Conservation (phyloP, 2,113 vertebrate species). For the Notarius quadriscutis region DNA sequence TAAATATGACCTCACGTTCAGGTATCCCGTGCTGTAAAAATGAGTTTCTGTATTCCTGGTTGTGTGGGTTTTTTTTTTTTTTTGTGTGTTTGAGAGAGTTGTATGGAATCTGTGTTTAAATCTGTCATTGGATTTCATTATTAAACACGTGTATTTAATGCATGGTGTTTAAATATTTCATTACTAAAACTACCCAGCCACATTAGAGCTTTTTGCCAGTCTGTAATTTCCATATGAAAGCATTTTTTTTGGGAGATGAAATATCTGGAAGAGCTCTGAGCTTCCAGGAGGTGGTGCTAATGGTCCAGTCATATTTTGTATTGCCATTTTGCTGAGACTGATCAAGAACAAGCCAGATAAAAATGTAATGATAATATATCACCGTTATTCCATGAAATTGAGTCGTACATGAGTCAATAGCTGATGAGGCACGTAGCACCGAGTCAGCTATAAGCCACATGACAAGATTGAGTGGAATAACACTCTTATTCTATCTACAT, state of each 20-base stretch:
- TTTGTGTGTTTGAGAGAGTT: slow-evolving; percentile 44
- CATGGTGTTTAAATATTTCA: neutral
- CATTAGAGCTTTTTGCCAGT: neutral
- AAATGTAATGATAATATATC: too few relatives aligned
- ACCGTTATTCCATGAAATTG: too few relatives aligned
- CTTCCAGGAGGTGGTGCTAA: slow-evolving; percentile 36
- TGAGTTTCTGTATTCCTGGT: slow-evolving; percentile 12
- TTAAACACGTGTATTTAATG: neutral
- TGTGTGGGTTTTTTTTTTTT: slow-evolving; percentile 36
- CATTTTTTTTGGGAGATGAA: neutral
- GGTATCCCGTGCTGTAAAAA: slow-evolving; percentile 37
- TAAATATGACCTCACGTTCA: slow-evolving; percentile 22
- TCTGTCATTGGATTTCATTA: neutral
- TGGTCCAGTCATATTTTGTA: neutral
- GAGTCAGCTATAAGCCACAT: too few relatives aligned
- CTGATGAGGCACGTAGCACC: too few relatives aligned
- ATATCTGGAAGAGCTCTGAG: neutral
- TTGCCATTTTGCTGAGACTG: neutral
- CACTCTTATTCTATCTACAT: too few relatives aligned
- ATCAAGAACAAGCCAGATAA: too few relatives aligned
- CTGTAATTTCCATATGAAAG: neutral
- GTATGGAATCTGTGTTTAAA: slow-evolving; percentile 28
- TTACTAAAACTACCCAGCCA: neutral
- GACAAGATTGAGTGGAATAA: too few relatives aligned
- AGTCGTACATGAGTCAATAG: too few relatives aligned